Conservation (phyloP, 2,888 invertebrate genomes). For the Darwinula stevensoni region DNA sequence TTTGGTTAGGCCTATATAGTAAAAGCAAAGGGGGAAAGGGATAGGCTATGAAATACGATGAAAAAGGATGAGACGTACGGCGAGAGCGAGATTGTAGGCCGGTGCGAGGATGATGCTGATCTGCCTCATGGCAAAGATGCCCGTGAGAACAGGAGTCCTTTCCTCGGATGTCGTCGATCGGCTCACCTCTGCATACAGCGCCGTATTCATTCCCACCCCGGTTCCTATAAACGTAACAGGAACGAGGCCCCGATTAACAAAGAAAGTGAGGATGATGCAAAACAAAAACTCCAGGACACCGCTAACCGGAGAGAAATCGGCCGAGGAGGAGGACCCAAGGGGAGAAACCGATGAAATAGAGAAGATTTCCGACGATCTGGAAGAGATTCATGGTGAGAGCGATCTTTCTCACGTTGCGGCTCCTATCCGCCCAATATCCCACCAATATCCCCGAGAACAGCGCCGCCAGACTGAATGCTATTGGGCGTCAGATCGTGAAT, state of each 20-base stretch:
- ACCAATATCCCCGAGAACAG: background rate
- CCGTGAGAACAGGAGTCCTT: background rate
- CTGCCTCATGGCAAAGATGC: background rate
- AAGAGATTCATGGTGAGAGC: constrained; percentile 1
- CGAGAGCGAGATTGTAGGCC: background rate
- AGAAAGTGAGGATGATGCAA: background rate
- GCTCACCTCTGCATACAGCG: background rate
- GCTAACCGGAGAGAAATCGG: background rate
- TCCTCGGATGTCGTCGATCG: background rate
- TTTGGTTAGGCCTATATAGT: too few relatives aligned
- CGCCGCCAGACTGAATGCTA: background rate
- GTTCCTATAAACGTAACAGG: background rate
- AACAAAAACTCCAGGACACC: background rate
- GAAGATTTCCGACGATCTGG: background rate
- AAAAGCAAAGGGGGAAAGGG: too few relatives aligned
- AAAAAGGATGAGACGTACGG: too few relatives aligned
- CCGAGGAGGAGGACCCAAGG: background rate
- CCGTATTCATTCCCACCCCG: background rate
- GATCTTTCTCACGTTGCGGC: background rate
- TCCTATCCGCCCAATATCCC: background rate
- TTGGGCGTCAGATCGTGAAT: too few relatives aligned
- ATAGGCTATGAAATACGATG: too few relatives aligned
- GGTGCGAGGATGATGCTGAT: constrained; percentile 1
- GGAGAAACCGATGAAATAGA: background rate
- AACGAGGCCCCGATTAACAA: background rate